Conservation (phyloP, 2,797 vertebrate species). For the Heteromormyrus szaboi region DNA sequence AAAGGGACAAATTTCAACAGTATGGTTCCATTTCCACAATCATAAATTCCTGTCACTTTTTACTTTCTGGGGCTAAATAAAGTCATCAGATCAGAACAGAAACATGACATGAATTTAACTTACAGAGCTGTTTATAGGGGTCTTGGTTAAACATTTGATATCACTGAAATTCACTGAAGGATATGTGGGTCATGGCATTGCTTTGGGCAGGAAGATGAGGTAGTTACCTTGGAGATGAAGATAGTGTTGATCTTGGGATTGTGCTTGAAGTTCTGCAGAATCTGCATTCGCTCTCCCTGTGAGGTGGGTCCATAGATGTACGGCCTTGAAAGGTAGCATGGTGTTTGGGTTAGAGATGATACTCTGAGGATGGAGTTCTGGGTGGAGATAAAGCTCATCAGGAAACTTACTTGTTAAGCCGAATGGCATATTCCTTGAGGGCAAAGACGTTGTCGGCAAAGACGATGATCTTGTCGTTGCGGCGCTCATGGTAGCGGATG, state of each 20-base stretch:
- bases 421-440: conserved; percentile 90
- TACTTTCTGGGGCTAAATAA: neutral
- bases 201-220: neutral
- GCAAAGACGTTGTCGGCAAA: conserved; percentile 98
- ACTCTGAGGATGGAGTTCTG: no score
- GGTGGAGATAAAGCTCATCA: neutral
- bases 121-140: neutral
- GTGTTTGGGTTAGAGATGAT: neutral
- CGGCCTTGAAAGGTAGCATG: conserved; percentile 60
- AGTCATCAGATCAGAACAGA: neutral
- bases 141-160: neutral
- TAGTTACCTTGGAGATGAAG: conserved; percentile 91
- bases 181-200: neutral
- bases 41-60: neutral
- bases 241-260: conserved; percentile 99
- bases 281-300: conserved; percentile 96
- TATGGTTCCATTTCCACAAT: neutral
- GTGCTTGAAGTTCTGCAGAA: conserved; percentile 97
- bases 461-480: conserved; percentile 99
- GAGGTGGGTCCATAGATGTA: conserved; percentile 97
- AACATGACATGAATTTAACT: neutral
- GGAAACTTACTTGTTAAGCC: conserved; percentile 81
- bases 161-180: neutral
- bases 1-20: neutral
- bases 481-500: conserved; percentile 91